Conservation (phyloP, 2,113 vertebrate species). For the Saccopteryx leptura region DNA sequence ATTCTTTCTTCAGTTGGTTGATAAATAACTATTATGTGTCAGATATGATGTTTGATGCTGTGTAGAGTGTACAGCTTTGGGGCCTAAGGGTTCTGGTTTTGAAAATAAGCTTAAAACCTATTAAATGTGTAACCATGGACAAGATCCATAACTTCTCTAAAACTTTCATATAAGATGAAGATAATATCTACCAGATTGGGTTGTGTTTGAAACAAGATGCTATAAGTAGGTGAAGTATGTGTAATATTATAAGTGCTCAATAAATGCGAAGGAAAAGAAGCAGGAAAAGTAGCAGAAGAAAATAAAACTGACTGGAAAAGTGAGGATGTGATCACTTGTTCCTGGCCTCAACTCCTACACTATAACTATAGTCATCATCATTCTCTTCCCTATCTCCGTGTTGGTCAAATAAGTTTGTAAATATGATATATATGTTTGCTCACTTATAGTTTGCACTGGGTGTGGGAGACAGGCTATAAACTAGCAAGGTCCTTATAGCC, state of each 20-base stretch:
- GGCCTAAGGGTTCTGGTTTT: background rate
- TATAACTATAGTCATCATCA: background rate
- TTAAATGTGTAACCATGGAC: background rate
- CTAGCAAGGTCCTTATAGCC: too few relatives aligned
- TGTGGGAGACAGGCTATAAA: too few relatives aligned
- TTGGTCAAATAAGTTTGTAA: too few relatives aligned
- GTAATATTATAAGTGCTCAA: background rate
- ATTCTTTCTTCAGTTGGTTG: background rate
- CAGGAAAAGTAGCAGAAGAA: background rate
- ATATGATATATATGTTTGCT: too few relatives aligned
- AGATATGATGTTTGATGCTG: background rate
- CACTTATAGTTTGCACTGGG: too few relatives aligned
- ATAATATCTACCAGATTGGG: background rate
- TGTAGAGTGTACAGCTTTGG: background rate
- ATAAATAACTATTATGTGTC: background rate
- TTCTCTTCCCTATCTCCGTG: background rate
- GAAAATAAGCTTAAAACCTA: background rate
- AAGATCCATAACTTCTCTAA: background rate
- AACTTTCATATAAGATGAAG: background rate
- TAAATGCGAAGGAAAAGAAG: background rate
- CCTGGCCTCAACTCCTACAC: background rate
- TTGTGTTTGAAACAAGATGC: background rate
- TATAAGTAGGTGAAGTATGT: background rate
- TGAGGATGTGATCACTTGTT: background rate
- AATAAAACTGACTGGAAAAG: background rate